phyloP scores from a whole-genome alignment of 2,797 vertebrate species.

The Aselliscus stoliczkanus region DNA sequence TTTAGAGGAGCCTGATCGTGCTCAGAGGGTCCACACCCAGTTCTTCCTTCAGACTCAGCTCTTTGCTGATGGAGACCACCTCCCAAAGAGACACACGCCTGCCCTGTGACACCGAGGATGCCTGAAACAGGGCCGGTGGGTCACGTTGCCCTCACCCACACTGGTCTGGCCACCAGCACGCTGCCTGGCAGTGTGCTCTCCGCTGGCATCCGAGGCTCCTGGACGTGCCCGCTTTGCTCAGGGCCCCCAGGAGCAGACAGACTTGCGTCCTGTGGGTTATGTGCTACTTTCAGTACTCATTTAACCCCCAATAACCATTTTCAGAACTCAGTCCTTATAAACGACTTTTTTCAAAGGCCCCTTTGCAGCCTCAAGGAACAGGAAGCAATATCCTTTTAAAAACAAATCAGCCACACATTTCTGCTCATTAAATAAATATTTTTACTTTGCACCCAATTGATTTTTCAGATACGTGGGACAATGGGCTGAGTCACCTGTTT shows the following conservation, averaged over 20 bases:
- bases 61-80: not conserved
- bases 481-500: conserved; percentile 24
- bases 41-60: not conserved
- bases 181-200: no score
- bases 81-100: not conserved
- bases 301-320: not conserved
- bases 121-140: not conserved
- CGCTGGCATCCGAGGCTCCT: fast-evolving
- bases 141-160: not conserved
- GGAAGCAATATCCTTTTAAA: conserved; percentile 56
- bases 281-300: not conserved
- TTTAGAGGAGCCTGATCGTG: not conserved
- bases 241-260: not conserved
- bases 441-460: conserved; percentile 45
- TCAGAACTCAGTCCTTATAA: not conserved
- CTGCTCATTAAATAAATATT: conserved; percentile 43
- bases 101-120: fast-evolving
- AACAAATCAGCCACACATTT: conserved; percentile 41
- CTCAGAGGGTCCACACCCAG: not conserved
- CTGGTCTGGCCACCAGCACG: not conserved
- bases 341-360: not conserved
- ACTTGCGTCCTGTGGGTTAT: fast-evolving
- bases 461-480: conserved; percentile 6
- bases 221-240: fast-evolving
- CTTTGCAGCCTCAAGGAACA: conserved; percentile 28